phyloP scores from a whole-genome alignment of 2,113 vertebrate genomes.

The Ibidorhyncha struthersii region DNA sequence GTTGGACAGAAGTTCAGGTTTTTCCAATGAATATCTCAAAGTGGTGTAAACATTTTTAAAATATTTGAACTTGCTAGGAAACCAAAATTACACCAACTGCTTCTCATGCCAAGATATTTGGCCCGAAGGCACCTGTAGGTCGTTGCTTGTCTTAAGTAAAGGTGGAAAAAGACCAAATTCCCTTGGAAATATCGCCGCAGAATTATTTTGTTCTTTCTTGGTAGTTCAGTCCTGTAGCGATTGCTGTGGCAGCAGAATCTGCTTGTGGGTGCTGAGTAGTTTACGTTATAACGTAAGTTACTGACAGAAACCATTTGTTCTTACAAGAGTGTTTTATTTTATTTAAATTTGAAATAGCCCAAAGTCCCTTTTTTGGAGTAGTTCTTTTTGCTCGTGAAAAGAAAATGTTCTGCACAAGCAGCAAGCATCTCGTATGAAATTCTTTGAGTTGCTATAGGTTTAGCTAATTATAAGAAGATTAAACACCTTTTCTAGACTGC shows the following conservation, averaged over 20 bases:
- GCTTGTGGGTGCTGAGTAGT: neutral
- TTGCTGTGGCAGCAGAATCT: neutral
- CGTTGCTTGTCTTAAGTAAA: slow-evolving; percentile 29
- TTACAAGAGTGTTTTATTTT: neutral
- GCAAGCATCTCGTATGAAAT: neutral
- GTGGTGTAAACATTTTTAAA: slow-evolving; percentile 58
- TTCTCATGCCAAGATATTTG: slow-evolving; percentile 47
- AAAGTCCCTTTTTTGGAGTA: neutral
- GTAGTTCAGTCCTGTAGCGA: neutral
- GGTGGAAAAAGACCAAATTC: neutral
- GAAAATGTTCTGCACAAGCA: neutral
- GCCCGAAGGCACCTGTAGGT: slow-evolving; percentile 62
- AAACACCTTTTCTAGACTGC: neutral
- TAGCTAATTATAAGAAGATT: neutral
- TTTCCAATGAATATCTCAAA: slow-evolving; percentile 36
- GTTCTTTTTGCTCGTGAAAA: neutral
- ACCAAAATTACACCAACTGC: slow-evolving; percentile 21
- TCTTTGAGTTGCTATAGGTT: neutral
- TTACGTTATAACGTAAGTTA: neutral
- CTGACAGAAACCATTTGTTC: neutral
- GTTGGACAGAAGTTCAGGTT: neutral
- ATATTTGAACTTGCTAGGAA: slow-evolving; percentile 63
- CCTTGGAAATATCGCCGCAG: neutral
- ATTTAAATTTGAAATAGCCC: neutral
- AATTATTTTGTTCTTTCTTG: neutral